Evolutionary conservation across 2,113 vertebrate genomes (phyloP).

Genomic region (Emydocephalus ijimae): DNA sequence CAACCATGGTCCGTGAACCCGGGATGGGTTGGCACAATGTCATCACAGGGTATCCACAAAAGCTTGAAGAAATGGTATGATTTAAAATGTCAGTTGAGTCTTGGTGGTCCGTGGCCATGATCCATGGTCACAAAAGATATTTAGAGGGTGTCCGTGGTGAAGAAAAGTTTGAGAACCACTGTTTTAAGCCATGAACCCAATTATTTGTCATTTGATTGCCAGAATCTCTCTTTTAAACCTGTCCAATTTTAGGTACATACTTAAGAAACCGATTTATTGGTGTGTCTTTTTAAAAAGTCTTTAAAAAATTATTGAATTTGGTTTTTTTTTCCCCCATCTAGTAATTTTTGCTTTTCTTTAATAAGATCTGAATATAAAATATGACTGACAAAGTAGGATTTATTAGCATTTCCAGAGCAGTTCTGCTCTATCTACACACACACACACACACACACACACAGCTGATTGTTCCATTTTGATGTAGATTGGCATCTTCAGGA

Average conservation of each 20-base stretch:
- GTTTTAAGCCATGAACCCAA: slow-evolving; percentile 9
- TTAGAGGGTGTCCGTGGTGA: not conserved
- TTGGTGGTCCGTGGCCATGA: not conserved
- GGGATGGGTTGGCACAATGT: too few relatives aligned
- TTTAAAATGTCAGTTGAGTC: not conserved
- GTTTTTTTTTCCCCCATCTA: slow-evolving; percentile 25
- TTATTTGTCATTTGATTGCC: slow-evolving; percentile 7
- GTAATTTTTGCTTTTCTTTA: not conserved
- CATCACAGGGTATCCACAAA: not conserved
- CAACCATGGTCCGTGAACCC: too few relatives aligned
- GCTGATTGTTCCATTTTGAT: not conserved
- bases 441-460: too few relatives aligned
- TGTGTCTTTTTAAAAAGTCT: not conserved
- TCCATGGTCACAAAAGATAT: not conserved
- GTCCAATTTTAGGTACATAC: not conserved
- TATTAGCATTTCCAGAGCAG: not conserved
- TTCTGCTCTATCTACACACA: not conserved
- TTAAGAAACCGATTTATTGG: not conserved
- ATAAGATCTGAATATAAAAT: not conserved
- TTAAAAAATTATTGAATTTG: slow-evolving; percentile 41
- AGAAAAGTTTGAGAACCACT: not conserved
- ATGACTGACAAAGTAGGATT: not conserved
- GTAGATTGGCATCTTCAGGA: not conserved
- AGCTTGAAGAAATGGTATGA: not conserved
- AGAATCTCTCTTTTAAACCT: slow-evolving; percentile 21